Percentiles rank a stretch among this genome's conserved stretches.
Conservation (phyloP, 2,888 invertebrate genomes). For the Calliphora vomitoria region DNA sequence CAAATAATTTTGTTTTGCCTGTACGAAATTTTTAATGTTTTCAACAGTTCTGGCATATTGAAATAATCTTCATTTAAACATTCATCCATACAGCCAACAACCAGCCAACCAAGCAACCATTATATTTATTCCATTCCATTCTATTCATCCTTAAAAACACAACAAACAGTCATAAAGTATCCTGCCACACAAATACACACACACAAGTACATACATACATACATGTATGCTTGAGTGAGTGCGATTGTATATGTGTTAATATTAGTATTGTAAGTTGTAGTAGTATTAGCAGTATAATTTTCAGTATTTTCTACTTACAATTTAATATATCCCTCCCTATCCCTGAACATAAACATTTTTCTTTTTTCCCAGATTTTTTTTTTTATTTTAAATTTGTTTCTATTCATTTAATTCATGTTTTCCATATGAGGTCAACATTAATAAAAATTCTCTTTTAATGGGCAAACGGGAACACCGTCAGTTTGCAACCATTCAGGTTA, state of each 20-base stretch:
- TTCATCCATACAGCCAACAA: constrained; percentile 19
- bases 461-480: constrained; percentile 20
- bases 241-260: not conserved
- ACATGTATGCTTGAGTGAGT: not conserved
- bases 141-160: constrained; percentile 61
- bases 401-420: constrained; percentile 50
- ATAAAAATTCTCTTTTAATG: constrained; percentile 17
- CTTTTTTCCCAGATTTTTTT: not conserved
- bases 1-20: constrained; percentile 55
- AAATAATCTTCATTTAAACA: constrained; percentile 65
- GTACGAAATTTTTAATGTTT: constrained; percentile 58
- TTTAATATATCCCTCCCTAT: constrained; percentile 45
- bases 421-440: constrained; percentile 60
- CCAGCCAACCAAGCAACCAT: constrained; percentile 39
- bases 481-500: constrained; percentile 43
- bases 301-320: constrained; percentile 33
- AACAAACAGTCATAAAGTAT: constrained; percentile 58
- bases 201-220: not conserved
- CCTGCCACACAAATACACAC: constrained; percentile 41
- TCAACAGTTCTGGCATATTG: constrained; percentile 58
- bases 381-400: constrained; percentile 50
- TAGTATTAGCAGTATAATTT: constrained; percentile 40
- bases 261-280: not conserved
- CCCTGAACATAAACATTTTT: constrained; percentile 45
- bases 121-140: constrained; percentile 55